Conservation (phyloP, 1,140 invertebrate genomes). For the Holotrichia oblita region DNA sequence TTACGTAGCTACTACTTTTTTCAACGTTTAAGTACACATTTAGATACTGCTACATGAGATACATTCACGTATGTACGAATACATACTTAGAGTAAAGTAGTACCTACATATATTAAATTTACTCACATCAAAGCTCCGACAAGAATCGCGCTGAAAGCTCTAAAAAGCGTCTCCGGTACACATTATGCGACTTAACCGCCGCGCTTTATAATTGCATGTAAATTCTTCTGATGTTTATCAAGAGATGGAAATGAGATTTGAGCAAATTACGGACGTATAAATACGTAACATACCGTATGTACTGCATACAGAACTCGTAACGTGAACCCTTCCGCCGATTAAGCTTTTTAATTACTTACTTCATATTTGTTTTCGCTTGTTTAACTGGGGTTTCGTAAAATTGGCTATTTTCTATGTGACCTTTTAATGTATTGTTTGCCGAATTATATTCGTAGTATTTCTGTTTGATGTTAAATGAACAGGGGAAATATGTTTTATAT, state of each 20-base stretch:
- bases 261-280: constrained; percentile 53
- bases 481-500: background rate
- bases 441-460: background rate
- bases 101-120: constrained; percentile 53
- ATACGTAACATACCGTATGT: background rate
- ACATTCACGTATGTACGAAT: constrained; percentile 10
- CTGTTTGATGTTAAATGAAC: background rate
- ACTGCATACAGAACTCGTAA: background rate
- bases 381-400: background rate
- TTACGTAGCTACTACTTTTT: too few relatives aligned
- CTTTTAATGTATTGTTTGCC: background rate
- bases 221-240: constrained; percentile 55
- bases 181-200: constrained; percentile 51
- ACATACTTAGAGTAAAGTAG: constrained; percentile 48
- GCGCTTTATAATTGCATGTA: constrained; percentile 55
- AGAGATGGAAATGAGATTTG: constrained; percentile 53
- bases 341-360: constrained; percentile 34
- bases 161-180: constrained; percentile 51
- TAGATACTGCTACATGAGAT: too few relatives aligned
- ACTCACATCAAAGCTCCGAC: constrained; percentile 52
- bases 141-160: constrained; percentile 53
- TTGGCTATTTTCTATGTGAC: background rate
- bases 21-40: too few relatives aligned
- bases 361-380: background rate
- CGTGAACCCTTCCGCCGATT: constrained; percentile 19